Evolutionary conservation across 2,113 vertebrate genomes (phyloP).

Genomic region (Perognathus longimembris): DNA sequence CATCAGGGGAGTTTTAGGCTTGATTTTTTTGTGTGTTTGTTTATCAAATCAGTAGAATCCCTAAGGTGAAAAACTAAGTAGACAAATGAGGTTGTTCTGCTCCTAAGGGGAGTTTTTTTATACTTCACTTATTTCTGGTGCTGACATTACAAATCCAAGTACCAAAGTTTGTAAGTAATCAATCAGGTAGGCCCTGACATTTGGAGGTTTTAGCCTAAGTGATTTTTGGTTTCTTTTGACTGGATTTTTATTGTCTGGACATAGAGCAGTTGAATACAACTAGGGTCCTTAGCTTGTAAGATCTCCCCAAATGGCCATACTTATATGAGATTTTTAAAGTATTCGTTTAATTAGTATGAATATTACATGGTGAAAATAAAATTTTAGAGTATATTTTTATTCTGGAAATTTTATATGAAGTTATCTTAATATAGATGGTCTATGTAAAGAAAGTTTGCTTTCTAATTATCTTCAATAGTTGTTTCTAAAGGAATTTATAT

Average conservation of each 20-base stretch:
- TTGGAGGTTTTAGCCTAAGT: background rate
- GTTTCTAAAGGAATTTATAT: background rate
- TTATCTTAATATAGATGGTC: background rate
- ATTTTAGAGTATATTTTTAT: background rate
- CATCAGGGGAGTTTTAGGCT: conserved; percentile 74
- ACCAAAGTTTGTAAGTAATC: conserved; percentile 4
- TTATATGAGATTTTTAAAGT: background rate
- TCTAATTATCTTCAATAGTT: background rate
- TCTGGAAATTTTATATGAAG: background rate
- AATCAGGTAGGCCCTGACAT: background rate
- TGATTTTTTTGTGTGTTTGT: conserved; percentile 49
- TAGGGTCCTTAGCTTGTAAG: background rate
- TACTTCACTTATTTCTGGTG: background rate
- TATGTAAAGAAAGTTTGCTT: background rate
- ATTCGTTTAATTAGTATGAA: background rate
- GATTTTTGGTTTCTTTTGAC: conserved; percentile 40
- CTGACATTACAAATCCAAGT: background rate
- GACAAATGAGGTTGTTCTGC: conserved; percentile 38
- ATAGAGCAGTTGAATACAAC: background rate
- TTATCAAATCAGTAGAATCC: conserved; percentile 55
- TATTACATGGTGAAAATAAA: background rate
- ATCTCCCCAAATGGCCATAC: background rate
- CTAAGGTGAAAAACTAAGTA: conserved; percentile 47
- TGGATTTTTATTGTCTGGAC: background rate
- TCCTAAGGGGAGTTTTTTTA: conserved; percentile 15